Base-by-base conservation (phyloP, 2,113 vertebrate genomes). In the Asarcornis scutulata region DNA sequence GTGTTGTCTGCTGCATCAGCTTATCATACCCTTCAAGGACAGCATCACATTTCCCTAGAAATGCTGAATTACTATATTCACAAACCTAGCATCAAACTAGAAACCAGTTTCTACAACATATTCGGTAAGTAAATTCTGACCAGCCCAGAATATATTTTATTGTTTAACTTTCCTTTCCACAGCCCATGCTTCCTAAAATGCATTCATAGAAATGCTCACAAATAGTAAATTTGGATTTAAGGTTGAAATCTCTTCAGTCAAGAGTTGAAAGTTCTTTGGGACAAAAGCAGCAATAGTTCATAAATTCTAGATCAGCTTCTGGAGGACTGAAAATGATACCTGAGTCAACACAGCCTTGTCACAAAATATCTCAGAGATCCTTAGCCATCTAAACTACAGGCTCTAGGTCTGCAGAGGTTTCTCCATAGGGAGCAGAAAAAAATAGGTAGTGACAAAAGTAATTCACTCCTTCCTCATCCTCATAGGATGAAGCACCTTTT, bases 1-100 rank as follows among this genome's bases (percentile, higher is more conserved):
- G 13, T 4, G 0, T 27, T 62, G 7, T 18, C 64, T 7, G 0
- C 53, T 55, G 48, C 40, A 34, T 42, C 34, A 4, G 23, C 14
- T n/a, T 27, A 17, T 6, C 4, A 0, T 31, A 4, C 15, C 38
- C 76, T 53, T 92, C 23, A 14, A 8, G 32, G 32, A 6, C 20
- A 29, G 27, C 34, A 21, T 31, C 14, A 1, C 15, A 9, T 81
- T 91, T 67, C 38, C 44, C 67, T 68, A 76, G 40, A 86, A 53
- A 34, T 78, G 53, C 48, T 64, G 67, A 83, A 76, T 93, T 81
- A 60, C 6, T 29, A 3, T 42, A 53, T 66, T 79, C 66, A 50
- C 23, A 95, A 91, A 87, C 27, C 15, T 55, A 62, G 3, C 36
- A 67, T 18, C 66, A 67, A 87, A 71, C 46, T 52, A 38, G 58